Evolutionary conservation across 2,888 invertebrate genomes (phyloP), one percentile per base, ranked within the genome.

Genomic region (Cataglyphis altisquamis): DNA sequence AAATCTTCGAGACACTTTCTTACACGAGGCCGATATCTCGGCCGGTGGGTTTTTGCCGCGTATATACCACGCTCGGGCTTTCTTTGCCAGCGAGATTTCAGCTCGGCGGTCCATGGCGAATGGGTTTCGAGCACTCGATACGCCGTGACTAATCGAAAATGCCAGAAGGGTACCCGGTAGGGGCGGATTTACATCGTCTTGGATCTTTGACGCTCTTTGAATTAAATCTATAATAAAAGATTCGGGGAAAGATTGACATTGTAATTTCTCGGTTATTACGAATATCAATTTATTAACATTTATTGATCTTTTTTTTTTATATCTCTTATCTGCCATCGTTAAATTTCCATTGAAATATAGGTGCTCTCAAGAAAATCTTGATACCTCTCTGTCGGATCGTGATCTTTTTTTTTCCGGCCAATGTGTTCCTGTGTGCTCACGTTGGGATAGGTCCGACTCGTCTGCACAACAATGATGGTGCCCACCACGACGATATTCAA

Each of bases 381-480:
- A 48, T 18, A 18, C 18, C 48, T 48, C 48, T 52, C n/a, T 8
- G 52, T 52, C 10, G 55, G 55, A 55, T 21, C 21, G 12, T 21
- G 63, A 9, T 45, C 18, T 67, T 45, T 2, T 64, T 2, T 12
- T 39, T 39, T 67, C 15, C n/a, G 8, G 5, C 0, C 39, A 4
- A n/a, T 55, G 3, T 32, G n/a, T 55, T 52, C 55, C 77, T 68
- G 70, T 6, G 68, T 10, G 25, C 39, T 3, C n/a, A 12, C 84
- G 73, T 92, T 92, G 92, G 90, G 91, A 90, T 91, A 92, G 92
- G 91, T 91, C 89, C 84, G 86, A 57, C 83, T 67, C 60, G 39
- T 45, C 62, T 82, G 60, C 70, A 63, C 72, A 66, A 83, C 90
- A 73, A 88, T 77, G 64, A 72, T 18, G 39, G 2, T 45, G 66